phyloP scores from a whole-genome alignment of 1,140 invertebrate genomes.

The Conus betulinus region DNA sequence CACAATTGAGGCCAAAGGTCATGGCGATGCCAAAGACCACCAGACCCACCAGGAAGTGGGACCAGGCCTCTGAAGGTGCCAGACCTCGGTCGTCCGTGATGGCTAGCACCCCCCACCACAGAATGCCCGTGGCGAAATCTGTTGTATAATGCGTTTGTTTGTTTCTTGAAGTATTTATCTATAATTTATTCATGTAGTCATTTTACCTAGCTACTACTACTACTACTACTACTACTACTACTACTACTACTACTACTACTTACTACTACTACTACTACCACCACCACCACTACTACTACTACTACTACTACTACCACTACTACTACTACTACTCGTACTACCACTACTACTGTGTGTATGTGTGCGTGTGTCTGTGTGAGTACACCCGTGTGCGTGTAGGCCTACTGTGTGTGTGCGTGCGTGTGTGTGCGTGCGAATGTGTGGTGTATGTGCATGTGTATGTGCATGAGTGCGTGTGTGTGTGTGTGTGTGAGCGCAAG shows the following conservation, averaged over 20 bases:
- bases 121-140: slow-evolving; percentile 80
- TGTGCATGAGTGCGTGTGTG: neutral
- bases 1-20: slow-evolving; percentile 79
- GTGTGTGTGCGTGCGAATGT: neutral
- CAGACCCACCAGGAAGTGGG: slow-evolving; percentile 79
- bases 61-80: slow-evolving; percentile 60
- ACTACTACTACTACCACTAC: too few species aligned
- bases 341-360: too few species aligned
- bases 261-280: too few species aligned
- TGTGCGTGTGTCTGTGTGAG: too few species aligned
- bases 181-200: too few species aligned
- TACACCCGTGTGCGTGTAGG: neutral
- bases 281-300: too few species aligned
- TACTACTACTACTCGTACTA: too few species aligned
- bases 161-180: too few species aligned
- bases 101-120: slow-evolving; percentile 78
- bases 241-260: too few species aligned
- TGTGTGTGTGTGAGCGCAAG: too few species aligned
- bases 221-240: too few species aligned
- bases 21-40: slow-evolving; percentile 78
- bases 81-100: slow-evolving; percentile 78
- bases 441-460: neutral
- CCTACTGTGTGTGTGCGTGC: neutral
- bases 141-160: neutral
- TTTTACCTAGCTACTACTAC: too few species aligned